A percentile compares a stretch with the other conserved stretches of the same genome.
These are phyloP conservation scores for Perodicticus potto DNA, from an alignment of 2,797 vertebrate species.

Conservation along the genomic window DNA sequence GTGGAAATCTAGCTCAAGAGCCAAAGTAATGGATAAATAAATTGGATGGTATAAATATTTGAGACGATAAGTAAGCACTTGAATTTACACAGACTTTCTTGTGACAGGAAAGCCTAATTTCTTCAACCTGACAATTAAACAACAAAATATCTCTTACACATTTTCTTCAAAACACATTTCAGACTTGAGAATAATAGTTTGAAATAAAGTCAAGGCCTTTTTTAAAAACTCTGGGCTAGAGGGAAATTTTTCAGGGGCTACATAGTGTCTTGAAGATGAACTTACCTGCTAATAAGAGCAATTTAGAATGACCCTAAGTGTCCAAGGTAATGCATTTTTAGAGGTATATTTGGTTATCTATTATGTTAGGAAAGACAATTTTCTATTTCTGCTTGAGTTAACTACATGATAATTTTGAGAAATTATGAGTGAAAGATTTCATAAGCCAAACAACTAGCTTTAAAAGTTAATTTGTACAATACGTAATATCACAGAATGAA, in stretches of 20 bases:
- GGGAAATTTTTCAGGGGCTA: neutral
- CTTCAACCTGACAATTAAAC: conserved; percentile 56
- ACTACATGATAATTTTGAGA: conserved; percentile 21
- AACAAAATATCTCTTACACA: neutral
- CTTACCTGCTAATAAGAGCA: neutral
- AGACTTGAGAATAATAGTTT: conserved; percentile 2
- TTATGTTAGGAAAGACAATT: neutral
- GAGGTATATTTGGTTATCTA: neutral
- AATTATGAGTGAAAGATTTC: neutral
- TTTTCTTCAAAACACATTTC: conserved; percentile 33
- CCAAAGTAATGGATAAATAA: conserved; percentile 37
- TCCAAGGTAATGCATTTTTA: neutral
- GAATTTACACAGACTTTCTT: conserved; percentile 29
- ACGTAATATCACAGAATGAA: conserved; percentile 10
- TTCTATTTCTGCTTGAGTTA: neutral
- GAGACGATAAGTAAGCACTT: conserved; percentile 28
- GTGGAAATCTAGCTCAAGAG: neutral
- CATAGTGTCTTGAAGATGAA: neutral
- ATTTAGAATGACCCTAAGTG: conserved; percentile 6
- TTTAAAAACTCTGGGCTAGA: neutral
- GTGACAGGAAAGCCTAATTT: conserved; percentile 33
- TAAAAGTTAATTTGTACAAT: neutral
- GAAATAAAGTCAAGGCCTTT: conserved; percentile 4
- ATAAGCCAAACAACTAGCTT: conserved; percentile 21
- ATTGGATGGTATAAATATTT: conserved; percentile 22